Evolutionary conservation across 2,113 vertebrate species (phyloP).

Genomic region (Bothrops jararaca): DNA sequence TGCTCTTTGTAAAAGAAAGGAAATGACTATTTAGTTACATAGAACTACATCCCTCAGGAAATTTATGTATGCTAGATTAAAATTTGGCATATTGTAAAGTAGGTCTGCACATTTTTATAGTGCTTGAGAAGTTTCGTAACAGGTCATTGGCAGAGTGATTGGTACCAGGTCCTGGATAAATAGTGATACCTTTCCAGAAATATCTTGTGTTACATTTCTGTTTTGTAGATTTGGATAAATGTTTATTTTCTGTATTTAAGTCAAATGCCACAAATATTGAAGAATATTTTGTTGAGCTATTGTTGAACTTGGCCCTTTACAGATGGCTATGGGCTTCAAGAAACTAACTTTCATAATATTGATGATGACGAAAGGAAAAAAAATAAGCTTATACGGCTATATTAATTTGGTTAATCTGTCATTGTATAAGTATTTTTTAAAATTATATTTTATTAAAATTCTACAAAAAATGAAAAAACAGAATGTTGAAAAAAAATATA

Average conservation of each 20-base stretch:
- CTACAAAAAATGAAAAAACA: background rate
- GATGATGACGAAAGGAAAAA: background rate
- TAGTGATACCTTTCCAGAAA: background rate
- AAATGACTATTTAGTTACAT: slow-evolving; percentile 19
- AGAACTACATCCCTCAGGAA: background rate
- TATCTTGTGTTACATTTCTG: background rate
- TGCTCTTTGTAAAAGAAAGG: slow-evolving; percentile 8
- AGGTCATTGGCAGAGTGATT: background rate
- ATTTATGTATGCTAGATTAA: background rate
- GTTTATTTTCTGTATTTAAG: background rate
- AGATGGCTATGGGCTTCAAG: background rate
- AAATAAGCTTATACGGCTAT: background rate
- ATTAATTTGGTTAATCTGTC: background rate
- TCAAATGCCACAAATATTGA: background rate
- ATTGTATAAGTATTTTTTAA: background rate
- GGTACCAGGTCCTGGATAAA: background rate
- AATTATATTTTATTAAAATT: background rate
- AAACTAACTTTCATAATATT: background rate
- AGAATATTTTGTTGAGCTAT: background rate
- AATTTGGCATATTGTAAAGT: background rate
- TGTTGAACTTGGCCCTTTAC: background rate
- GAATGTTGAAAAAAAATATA: background rate
- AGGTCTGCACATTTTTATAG: background rate
- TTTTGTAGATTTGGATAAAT: background rate
- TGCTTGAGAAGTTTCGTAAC: background rate